Evolutionary conservation across 2,888 invertebrate genomes (phyloP), one percentile per base, ranked within the genome.

Genomic region (Troglohyphantes excavatus): DNA sequence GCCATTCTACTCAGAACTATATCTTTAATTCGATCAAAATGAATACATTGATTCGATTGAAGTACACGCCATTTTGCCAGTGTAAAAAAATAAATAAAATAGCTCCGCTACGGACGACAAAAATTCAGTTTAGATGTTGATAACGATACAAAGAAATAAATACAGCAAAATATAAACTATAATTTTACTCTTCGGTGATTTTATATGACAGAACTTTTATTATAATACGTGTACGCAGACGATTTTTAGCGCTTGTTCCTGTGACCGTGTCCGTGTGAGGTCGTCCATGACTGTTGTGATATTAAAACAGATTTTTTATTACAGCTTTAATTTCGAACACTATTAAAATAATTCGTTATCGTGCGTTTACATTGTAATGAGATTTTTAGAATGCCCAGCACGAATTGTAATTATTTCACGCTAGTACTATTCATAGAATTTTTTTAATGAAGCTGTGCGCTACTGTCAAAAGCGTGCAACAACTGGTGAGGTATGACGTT

Each of bases 351-450:
- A 68, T 59, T 70, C 23, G 33, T 59, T 53, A 61, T 27, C 70
- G 23, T 59, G 59, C 59, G 23, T 79, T 67, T n/a, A 46, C 67
- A 46, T 67, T 59, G 27, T 33, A 75, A 75, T 59, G 75, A 75
- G 53, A 5, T 59, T 76, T 53, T 59, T 27, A 59, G 59, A 61
- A 76, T 76, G 21, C 76, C 11, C 7, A 2, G 73, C 73, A 46
- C 73, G 73, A 73, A 73, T n/a, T 7, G 2, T 73, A 73, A 53
- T 73, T 73, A 59, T 73, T 73, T 53, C 26, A 53, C 73, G 73
- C 46, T 46, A 73, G 17, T 46, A 53, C 53, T 73, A 33, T 33
- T 39, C n/a, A 27, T 27, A 27, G 33, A 29, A 17, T 33, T 19
- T 7, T 29, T 33, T 65, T 23, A 65, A 65, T 7, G 7, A 65